Percentiles rank a stretch among this genome's conserved stretches.
Conservation (phyloP, 2,113 vertebrate genomes). For the Pseudonaja textilis region DNA sequence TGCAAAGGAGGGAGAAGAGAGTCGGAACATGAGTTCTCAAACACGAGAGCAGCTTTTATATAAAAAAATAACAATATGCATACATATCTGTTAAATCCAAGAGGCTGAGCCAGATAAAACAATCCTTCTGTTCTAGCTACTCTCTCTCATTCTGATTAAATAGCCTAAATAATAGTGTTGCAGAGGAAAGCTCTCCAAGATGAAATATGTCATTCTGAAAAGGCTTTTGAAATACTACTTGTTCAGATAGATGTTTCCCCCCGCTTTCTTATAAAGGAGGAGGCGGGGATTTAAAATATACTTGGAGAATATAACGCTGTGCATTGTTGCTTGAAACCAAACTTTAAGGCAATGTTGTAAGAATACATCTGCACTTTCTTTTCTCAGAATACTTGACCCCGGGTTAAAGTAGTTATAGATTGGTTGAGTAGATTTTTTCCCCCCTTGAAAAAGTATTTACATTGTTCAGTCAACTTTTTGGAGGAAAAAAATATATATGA, state of each 20-base stretch:
- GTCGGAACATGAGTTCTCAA: not conserved
- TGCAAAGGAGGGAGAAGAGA: not conserved
- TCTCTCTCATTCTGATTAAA: not conserved
- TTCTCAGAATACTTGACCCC: not conserved
- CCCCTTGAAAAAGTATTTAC: not conserved
- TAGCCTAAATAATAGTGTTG: not conserved
- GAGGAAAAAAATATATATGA: not conserved
- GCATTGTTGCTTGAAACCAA: not conserved
- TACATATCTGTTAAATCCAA: slow-evolving; percentile 5
- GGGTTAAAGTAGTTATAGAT: not conserved
- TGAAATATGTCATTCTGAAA: slow-evolving; percentile 21
- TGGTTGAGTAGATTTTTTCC: not conserved
- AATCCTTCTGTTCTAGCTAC: slow-evolving; percentile 6
- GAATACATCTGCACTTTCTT: not conserved
- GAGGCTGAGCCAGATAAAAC: slow-evolving; percentile 16
- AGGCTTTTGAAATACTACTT: not conserved
- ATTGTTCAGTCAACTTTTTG: not conserved
- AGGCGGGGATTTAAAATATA: slow-evolving; percentile 4
- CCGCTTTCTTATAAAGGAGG: not conserved
- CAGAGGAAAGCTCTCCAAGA: slow-evolving; percentile 8
- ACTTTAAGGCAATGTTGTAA: not conserved
- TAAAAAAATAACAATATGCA: not conserved
- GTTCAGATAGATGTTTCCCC: not conserved
- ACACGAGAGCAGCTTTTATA: not conserved
- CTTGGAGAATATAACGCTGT: not conserved